Evolutionary conservation across 2,797 vertebrate species (phyloP).

Genomic region (Halcyon smyrnensis): DNA sequence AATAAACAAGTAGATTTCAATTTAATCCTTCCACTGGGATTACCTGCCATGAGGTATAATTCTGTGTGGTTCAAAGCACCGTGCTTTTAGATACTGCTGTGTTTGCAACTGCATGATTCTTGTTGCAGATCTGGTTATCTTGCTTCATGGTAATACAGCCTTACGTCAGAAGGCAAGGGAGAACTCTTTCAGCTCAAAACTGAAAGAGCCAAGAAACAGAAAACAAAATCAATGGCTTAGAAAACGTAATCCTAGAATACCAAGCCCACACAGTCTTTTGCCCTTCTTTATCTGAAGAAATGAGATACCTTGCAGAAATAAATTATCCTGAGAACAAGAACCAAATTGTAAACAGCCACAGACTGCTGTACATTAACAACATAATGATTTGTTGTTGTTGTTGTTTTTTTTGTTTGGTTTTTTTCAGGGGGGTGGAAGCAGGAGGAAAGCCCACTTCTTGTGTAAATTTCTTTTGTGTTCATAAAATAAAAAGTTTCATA

Average conservation of each 20-base stretch:
- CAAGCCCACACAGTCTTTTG: neutral
- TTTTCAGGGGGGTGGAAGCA: neutral
- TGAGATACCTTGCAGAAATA: slow-evolving; percentile 46
- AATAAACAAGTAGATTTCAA: neutral
- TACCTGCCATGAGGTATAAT: neutral
- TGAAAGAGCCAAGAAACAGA: neutral
- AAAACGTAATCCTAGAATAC: slow-evolving; percentile 45
- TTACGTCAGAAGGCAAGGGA: neutral
- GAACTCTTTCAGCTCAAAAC: neutral
- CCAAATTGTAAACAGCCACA: slow-evolving; percentile 54
- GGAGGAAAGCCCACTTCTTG: slow-evolving; percentile 63
- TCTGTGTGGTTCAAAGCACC: neutral
- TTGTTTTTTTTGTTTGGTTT: neutral
- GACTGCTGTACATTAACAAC: slow-evolving; percentile 55
- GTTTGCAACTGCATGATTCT: neutral
- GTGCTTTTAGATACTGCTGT: neutral
- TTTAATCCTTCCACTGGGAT: neutral
- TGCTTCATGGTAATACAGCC: neutral
- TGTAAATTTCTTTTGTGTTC: slow-evolving; percentile 62
- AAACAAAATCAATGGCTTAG: slow-evolving; percentile 40
- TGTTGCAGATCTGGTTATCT: neutral
- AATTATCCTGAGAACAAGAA: slow-evolving; percentile 51
- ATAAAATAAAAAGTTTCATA: slow-evolving; percentile 55
- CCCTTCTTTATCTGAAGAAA: slow-evolving; percentile 4
- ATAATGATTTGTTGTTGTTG: neutral